These are phyloP conservation scores for Eupristina koningsbergeri DNA, from an alignment of 1,140 invertebrate genomes.

Conservation along the genomic window DNA sequence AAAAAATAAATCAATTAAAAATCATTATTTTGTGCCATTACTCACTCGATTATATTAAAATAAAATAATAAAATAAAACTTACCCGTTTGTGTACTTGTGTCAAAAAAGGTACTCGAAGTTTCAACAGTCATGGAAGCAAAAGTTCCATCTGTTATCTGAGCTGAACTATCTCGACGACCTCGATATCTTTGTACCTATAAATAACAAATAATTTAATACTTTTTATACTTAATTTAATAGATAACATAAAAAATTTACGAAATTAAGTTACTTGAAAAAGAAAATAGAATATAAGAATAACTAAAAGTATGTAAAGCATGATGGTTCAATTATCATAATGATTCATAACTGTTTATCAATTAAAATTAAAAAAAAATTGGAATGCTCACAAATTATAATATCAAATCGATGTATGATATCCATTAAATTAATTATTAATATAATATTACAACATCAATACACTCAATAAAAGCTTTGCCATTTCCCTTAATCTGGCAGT, in stretches of 20 bases:
- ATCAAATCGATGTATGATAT: background rate
- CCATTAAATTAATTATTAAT: background rate
- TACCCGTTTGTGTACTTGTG: constrained; percentile 93
- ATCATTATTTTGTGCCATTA: background rate
- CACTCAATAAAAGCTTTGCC: background rate
- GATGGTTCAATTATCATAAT: background rate
- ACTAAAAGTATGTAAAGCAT: background rate
- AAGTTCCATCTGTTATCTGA: constrained; percentile 92
- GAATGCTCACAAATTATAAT: background rate
- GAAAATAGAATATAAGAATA: background rate
- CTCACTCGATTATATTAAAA: background rate
- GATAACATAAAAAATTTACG: too few species aligned
- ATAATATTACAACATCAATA: background rate
- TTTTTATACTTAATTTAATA: too few species aligned
- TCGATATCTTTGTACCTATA: constrained; percentile 76
- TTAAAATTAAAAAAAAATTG: background rate
- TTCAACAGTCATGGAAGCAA: constrained; percentile 93
- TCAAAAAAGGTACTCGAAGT: constrained; percentile 93
- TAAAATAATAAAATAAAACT: constrained; percentile 67
- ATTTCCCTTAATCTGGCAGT: constrained; percentile 16
- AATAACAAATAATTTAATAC: constrained; percentile 1
- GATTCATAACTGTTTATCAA: background rate
- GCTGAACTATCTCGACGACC: constrained; percentile 89
- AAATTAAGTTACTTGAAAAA: background rate
- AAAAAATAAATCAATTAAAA: background rate